A percentile compares a stretch with the other conserved stretches of the same genome.
These are phyloP conservation scores for Cerceris rybyensis DNA, from an alignment of 2,888 invertebrate genomes.

Conservation along the genomic window DNA sequence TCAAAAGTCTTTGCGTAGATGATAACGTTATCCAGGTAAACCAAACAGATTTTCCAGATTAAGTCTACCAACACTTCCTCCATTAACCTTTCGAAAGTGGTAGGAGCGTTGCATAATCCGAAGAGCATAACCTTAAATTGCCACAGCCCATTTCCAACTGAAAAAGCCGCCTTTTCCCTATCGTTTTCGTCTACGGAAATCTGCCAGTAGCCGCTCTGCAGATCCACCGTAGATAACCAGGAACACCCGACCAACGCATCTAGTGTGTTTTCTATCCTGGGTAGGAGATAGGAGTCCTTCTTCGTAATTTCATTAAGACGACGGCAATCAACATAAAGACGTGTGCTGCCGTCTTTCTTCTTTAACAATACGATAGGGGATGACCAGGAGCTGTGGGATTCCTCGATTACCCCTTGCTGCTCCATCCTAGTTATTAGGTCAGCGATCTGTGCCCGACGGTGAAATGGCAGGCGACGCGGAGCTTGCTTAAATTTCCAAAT, in stretches of 20 bases:
- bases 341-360: neutral
- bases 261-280: slow-evolving; percentile 4
- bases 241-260: neutral
- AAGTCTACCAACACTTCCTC: neutral
- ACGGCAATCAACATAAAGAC: neutral
- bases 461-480: too few relatives aligned
- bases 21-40: neutral
- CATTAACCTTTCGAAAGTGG: neutral
- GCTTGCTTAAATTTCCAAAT: too few relatives aligned
- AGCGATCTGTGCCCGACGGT: too few relatives aligned
- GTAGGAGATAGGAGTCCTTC: slow-evolving; percentile 1
- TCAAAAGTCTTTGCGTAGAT: neutral
- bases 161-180: slow-evolving; percentile 43
- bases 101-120: slow-evolving; percentile 42
- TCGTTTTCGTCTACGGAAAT: slow-evolving; percentile 1
- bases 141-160: slow-evolving; percentile 41
- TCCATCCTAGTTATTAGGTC: too few relatives aligned
- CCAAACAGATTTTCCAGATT: slow-evolving; percentile 7
- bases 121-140: slow-evolving; percentile 58
- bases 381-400: neutral
- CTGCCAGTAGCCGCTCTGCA: neutral
- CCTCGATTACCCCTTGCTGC: neutral
- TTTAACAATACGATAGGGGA: neutral
- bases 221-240: slow-evolving; percentile 1
- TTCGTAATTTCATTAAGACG: neutral